A percentile compares a stretch with the other conserved stretches of the same genome.
phyloP scores from a whole-genome alignment of 2,888 invertebrate genomes.

The Amblyteles armatorius region DNA sequence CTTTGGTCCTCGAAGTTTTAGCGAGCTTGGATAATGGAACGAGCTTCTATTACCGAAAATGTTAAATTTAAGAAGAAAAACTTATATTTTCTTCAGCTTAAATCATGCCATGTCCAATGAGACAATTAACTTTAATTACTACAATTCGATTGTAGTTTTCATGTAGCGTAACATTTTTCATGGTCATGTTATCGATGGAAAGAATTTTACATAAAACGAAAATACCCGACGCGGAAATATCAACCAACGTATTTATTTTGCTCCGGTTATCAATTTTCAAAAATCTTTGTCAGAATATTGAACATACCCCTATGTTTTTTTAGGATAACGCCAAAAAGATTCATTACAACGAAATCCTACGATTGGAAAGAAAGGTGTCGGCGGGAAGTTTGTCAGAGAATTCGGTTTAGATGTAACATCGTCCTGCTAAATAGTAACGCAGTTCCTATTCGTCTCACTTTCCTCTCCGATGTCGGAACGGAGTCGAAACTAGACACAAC shows the following conservation, averaged over 20 bases:
- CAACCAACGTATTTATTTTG: too few relatives aligned
- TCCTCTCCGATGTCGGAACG: constrained; percentile 9
- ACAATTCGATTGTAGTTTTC: too few relatives aligned
- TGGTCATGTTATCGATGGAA: background rate
- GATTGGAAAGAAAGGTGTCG: constrained; percentile 3
- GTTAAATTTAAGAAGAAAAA: background rate
- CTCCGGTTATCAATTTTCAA: too few relatives aligned
- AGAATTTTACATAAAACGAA: background rate
- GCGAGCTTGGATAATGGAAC: background rate
- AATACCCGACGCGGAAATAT: too few relatives aligned
- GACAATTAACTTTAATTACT: too few relatives aligned
- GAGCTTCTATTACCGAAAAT: background rate
- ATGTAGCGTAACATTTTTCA: too few relatives aligned
- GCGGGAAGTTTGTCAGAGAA: constrained; percentile 16
- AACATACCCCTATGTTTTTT: too few relatives aligned
- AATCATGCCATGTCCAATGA: background rate
- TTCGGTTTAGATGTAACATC: constrained; percentile 47
- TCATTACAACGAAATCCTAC: background rate
- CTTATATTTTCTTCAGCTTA: background rate
- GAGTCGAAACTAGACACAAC: background rate
- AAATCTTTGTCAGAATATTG: too few relatives aligned
- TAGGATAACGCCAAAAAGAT: too few relatives aligned
- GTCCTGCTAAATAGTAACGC: constrained; percentile 38
- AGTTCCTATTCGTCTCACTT: background rate
- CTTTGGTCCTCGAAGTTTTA: background rate